A percentile compares a stretch with the other conserved stretches of the same genome.
These are phyloP conservation scores for Strigamia maritima DNA, from an alignment of 2,888 invertebrate species.

Conservation along the genomic window DNA sequence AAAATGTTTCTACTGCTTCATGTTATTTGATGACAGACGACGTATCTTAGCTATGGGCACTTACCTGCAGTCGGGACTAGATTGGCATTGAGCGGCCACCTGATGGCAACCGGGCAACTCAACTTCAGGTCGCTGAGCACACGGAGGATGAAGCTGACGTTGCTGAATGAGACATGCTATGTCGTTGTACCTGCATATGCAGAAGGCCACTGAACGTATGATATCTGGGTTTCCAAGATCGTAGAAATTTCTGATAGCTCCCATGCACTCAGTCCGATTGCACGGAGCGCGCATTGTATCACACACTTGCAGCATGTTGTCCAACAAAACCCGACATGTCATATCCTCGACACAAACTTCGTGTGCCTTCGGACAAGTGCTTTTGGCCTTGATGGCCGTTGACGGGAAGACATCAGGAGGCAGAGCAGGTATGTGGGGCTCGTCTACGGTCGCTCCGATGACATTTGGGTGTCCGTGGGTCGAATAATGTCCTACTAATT, in stretches of 20 bases:
- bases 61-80: slow-evolving; percentile 80
- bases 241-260: slow-evolving; percentile 40
- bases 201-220: slow-evolving; percentile 40
- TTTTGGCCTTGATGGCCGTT: slow-evolving; percentile 35
- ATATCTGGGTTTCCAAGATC: slow-evolving; percentile 40
- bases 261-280: slow-evolving; percentile 42
- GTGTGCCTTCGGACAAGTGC: slow-evolving; percentile 41
- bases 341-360: slow-evolving; percentile 38
- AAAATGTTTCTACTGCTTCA: too few relatives aligned
- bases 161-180: slow-evolving; percentile 85
- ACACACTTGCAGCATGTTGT: slow-evolving; percentile 39
- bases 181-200: slow-evolving; percentile 59
- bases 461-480: background rate
- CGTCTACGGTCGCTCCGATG: slow-evolving; percentile 8
- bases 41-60: too few relatives aligned
- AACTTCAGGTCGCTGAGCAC: slow-evolving; percentile 74
- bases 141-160: slow-evolving; percentile 82
- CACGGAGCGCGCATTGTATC: slow-evolving; percentile 40
- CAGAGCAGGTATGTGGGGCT: slow-evolving; percentile 13
- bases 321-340: slow-evolving; percentile 41
- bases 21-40: too few relatives aligned
- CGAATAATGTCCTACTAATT: background rate
- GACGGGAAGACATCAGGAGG: slow-evolving; percentile 30
- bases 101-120: slow-evolving; percentile 80
- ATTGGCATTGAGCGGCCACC: slow-evolving; percentile 76